phyloP scores from a whole-genome alignment of 2,113 vertebrate genomes.

The Apaloderma vittatum region DNA sequence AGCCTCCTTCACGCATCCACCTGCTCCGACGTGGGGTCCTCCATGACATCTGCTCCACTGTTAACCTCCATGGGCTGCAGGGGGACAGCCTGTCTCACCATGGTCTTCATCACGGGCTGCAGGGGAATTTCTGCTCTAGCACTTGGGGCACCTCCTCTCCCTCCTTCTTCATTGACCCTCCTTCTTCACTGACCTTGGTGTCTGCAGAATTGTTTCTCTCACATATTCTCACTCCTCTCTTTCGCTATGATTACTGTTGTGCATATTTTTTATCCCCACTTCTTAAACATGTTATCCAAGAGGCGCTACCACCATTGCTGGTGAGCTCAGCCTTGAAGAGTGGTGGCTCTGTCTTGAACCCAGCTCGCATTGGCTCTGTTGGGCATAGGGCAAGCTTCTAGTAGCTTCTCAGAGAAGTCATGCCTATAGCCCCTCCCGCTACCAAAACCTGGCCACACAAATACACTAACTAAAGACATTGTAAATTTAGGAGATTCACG shows the following conservation, averaged over 20 bases:
- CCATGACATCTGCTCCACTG: background rate
- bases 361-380: background rate
- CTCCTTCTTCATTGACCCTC: background rate
- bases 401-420: background rate
- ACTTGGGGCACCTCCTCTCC: background rate
- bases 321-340: background rate
- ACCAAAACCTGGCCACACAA: background rate
- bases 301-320: accelerated
- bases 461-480: background rate
- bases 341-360: background rate
- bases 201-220: background rate
- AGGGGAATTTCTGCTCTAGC: background rate
- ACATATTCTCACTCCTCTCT: background rate
- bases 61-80: background rate
- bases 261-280: background rate
- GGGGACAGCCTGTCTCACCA: background rate
- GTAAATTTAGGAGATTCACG: background rate
- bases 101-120: accelerated
- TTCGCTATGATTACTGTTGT: background rate
- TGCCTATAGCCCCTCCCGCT: background rate
- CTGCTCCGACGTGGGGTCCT: background rate
- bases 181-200: background rate
- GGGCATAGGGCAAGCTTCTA: background rate
- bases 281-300: background rate
- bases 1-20: background rate